Base-by-base conservation (phyloP, 2,113 vertebrate species). In the Corythoichthys haematopterus region DNA sequence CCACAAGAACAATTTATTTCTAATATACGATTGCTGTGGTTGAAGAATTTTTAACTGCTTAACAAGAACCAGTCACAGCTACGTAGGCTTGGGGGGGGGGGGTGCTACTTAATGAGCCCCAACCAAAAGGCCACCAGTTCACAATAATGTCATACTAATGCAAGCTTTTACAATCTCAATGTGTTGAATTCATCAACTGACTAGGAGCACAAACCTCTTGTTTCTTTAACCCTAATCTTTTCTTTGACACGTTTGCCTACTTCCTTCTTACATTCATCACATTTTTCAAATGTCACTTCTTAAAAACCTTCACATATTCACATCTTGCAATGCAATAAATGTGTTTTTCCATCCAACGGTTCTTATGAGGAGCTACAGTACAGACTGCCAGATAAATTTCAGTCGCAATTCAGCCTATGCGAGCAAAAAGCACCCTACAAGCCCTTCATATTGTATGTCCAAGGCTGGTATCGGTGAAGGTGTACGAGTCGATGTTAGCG, bases 111-210 rank as follows among this genome's bases (percentile, higher is more conserved):
- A 60, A 40, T 60, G 57, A 59, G 57, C 15, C 36, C 57, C 57
- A 38, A n/a, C 36, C 57, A 40, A 59, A 60, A 60, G 37, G 37
- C 58, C 58, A 60, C 58, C 58, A 12, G 58, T 60, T 60, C 58
- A 43, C 9, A 40, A 60, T n/a, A 40, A 60, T 40, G 58, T 60
- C 37, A 60, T 10, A 40, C 37, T 40, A n/a, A 40, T n/a, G 37
- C 58, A 40, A 10, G 1, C 9, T 43, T 60, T 60, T 56, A 40
- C 58, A 60, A n/a, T 40, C 58, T 40, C 58, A 43, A 20, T 16
- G n/a, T 43, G 58, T 16, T 60, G 40, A 20, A n/a, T 60, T 60
- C 37, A 59, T 59, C 57, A 59, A 37, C 35, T n/a, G 9, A 59
- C 57, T 60, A 6, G 38, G 15, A 60, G 58, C 8, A 10, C 2